A percentile compares a stretch with the other conserved stretches of the same genome.
These are phyloP conservation scores for Oligia fasciuncula DNA, from an alignment of 2,888 invertebrate genomes.

Conservation along the genomic window DNA sequence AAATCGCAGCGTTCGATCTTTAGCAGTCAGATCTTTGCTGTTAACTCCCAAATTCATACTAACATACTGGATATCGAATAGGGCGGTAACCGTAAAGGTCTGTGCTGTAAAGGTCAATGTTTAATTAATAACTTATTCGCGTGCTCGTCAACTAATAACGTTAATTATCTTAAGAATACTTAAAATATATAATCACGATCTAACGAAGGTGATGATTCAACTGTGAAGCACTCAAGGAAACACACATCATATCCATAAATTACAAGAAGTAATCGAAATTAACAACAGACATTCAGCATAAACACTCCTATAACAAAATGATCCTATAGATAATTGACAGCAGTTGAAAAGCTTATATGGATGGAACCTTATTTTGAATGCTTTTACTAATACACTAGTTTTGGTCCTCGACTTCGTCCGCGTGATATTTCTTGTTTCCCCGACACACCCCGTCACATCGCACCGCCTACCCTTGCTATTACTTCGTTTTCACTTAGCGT, in stretches of 20 bases:
- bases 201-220: slow-evolving; percentile 30
- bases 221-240: neutral
- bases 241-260: neutral
- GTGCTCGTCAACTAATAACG: slow-evolving; percentile 29
- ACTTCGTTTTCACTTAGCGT: neutral
- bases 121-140: slow-evolving; percentile 45
- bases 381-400: neutral
- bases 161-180: slow-evolving; percentile 47
- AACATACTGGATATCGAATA: neutral
- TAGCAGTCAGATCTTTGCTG: neutral
- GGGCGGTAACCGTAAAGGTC: slow-evolving; percentile 31
- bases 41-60: neutral
- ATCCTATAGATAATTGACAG: neutral
- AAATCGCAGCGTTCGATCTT: neutral
- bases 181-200: slow-evolving; percentile 27
- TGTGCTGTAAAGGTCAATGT: slow-evolving; percentile 30
- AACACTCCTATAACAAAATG: neutral
- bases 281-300: neutral
- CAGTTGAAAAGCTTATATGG: too few species aligned
- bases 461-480: neutral
- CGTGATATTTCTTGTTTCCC: neutral
- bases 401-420: neutral
- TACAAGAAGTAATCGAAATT: neutral
- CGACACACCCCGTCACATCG: neutral
- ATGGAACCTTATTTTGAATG: neutral